Base-by-base conservation (phyloP, 2,113 vertebrate genomes). In the Mus spicilegus region DNA sequence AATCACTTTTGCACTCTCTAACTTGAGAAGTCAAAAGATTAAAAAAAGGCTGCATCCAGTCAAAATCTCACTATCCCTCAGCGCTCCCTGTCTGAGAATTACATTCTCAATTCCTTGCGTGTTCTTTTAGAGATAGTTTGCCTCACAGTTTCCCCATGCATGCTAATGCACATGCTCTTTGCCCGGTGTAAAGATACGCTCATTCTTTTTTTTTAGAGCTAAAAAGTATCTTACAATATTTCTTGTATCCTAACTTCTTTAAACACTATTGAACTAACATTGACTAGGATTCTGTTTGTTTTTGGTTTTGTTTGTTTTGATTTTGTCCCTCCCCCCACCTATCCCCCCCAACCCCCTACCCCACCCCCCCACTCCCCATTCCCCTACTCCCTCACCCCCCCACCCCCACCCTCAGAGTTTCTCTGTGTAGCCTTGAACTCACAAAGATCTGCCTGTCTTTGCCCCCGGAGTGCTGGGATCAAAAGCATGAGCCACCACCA, bases 1-100 rank as follows among this genome's bases (percentile, higher is more conserved):
- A 95, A 63, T 54, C 84, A n/a, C 19, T 92, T 86, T 58, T 73
- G 88, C 49, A 63, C 95, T 94, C 17, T 54, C 39, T 73, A 75
- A 63, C 92, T 86, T 94, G 12, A 3, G 69, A 94, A 85, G 39
- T 49, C 76, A 92, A 69, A 88, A 85, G 69, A 42, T 58, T 58
- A 22, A 28, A 81, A 89, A 89, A 89, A 10, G 49, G 26, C 77
- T 70, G 1, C 9, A 69, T 78, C 36, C 12, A 63, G 39, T 30
- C 20, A 58, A 58, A 76, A 24, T 36, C 13, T 39, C 3, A 70
- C 5, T 42, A 11, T 82, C 46, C 11, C 19, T n/a, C 13, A 49
- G 67, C 84, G 80, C 39, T 93, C 20, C 30, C n/a, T 72, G 16
- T 65, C n/a, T 89, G n/a, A 16, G 51, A 10, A 39, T 39, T 88